Evolutionary conservation across 1,140 invertebrate genomes (phyloP).

Genomic region (Nylanderia fulva): DNA sequence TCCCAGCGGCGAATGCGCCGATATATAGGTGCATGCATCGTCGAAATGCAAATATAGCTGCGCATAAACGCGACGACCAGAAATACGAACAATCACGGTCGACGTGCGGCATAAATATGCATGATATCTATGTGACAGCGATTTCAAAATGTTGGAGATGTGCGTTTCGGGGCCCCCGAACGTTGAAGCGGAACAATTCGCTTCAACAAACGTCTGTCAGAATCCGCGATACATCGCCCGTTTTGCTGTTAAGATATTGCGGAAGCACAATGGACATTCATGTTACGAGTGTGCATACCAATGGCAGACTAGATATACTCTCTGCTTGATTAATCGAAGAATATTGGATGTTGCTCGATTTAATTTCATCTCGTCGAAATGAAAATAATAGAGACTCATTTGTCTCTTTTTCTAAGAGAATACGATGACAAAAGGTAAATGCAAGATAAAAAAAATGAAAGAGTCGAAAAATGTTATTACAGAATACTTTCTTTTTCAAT

Average conservation of each 20-base stretch:
- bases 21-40: constrained; percentile 17
- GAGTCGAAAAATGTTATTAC: constrained; percentile 12
- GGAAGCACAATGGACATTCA: constrained; percentile 6
- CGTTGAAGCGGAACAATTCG: constrained; percentile 37
- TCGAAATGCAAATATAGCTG: constrained; percentile 60
- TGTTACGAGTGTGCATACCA: neutral
- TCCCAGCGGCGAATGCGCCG: neutral
- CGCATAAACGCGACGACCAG: constrained; percentile 57
- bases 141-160: constrained; percentile 59
- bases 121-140: constrained; percentile 57
- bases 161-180: constrained; percentile 28
- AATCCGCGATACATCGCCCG: constrained; percentile 41
- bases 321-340: neutral
- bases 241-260: constrained; percentile 48
- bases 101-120: constrained; percentile 59
- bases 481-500: constrained; percentile 1
- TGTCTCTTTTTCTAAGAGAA: neutral
- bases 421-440: neutral
- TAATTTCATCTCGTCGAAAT: neutral
- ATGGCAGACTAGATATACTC: neutral
- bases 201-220: constrained; percentile 45
- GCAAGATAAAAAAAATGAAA: neutral
- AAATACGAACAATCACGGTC: constrained; percentile 59
- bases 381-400: no score
- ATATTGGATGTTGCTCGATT: neutral